Evolutionary conservation across 2,113 vertebrate genomes (phyloP), one percentile per base, ranked within the genome.

Genomic region (Danio rerio): DNA sequence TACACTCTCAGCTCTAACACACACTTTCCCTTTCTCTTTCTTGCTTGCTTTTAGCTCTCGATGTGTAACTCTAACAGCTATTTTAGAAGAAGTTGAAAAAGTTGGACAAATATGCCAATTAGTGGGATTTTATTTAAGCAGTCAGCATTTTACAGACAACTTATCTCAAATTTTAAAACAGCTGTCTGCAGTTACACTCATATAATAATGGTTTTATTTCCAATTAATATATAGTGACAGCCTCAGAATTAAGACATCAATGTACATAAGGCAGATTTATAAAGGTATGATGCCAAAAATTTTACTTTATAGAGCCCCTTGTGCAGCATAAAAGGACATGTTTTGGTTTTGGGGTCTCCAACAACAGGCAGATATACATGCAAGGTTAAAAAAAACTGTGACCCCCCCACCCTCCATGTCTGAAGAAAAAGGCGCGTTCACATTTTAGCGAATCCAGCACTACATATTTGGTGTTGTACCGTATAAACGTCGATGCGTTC

Each of bases 91-190:
- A 58, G 9, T 71, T 61, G 53, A 43, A 55, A 59, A 80, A n/a
- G n/a, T 66, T 40, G 16, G 59, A 63, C 52, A 52, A 71, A 43
- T 58, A 43, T 21, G 52, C 45, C 68, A 65, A 65, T 82, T 82
- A 55, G 21, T 43, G 21, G 20, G 20, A 2, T 52, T 8, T 63
- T 52, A 63, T 73, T 74, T 74, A 62, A 63, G 31, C 47, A 58
- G 55, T 8, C 66, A 49, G 55, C 52, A 40, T 82, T 74, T 55
- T 66, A 81, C 42, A 66, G 59, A 31, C n/a, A 12, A 56, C 21
- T n/a, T 40, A 45, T n/a, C 2, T 18, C 0, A 0, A 58, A 82
- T 16, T 6, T 11, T 49, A 78, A 75, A 70, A 72, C 47, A 63
- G 61, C 21, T 73, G 63, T 65, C 69, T n/a, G n/a, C n/a, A n/a